A percentile compares a stretch with the other conserved stretches of the same genome.
phyloP scores from a whole-genome alignment of 2,888 invertebrate genomes.

The Leucoma salicis region DNA sequence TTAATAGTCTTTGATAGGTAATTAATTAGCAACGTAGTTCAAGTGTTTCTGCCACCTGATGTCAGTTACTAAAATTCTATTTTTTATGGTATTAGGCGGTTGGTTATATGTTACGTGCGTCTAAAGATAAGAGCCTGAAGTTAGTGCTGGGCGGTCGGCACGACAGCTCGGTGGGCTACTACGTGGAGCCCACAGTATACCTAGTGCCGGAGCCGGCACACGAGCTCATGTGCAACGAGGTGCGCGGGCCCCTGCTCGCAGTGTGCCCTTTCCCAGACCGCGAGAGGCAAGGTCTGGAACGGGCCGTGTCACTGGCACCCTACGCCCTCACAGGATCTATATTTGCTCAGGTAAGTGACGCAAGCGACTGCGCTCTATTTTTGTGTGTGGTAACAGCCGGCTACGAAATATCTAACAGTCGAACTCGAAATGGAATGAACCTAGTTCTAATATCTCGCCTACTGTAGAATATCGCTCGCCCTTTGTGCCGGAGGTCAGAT shows the following conservation, averaged over 20 bases:
- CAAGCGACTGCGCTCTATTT: too few relatives aligned
- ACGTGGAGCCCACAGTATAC: slow-evolving; percentile 93
- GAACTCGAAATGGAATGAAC: too few relatives aligned
- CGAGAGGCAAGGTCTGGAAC: slow-evolving; percentile 78
- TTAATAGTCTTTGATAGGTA: too few relatives aligned
- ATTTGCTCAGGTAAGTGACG: slow-evolving; percentile 54
- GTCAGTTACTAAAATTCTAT: slow-evolving; percentile 6
- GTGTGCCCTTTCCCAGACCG: slow-evolving; percentile 91
- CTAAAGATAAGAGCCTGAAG: slow-evolving; percentile 1
- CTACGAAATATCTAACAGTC: too few relatives aligned
- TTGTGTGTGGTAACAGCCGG: too few relatives aligned
- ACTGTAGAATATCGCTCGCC: too few relatives aligned
- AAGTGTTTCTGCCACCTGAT: too few relatives aligned
- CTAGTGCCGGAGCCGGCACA: slow-evolving; percentile 89
- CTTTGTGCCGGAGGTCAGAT: too few relatives aligned
- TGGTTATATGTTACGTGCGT: slow-evolving; percentile 7
- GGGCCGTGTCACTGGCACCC: slow-evolving; percentile 85
- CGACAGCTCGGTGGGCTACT: slow-evolving; percentile 91
- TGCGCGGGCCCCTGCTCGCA: slow-evolving; percentile 94
- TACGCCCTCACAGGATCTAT: slow-evolving; percentile 87
- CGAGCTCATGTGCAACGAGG: slow-evolving; percentile 92
- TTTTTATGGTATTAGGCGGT: too few relatives aligned
- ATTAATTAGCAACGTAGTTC: too few relatives aligned
- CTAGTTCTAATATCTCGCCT: too few relatives aligned
- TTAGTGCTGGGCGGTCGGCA: slow-evolving; percentile 90